Evolutionary conservation across 2,113 vertebrate genomes (phyloP), one percentile per base, ranked within the genome.

Genomic region (Leuciscus idus): DNA sequence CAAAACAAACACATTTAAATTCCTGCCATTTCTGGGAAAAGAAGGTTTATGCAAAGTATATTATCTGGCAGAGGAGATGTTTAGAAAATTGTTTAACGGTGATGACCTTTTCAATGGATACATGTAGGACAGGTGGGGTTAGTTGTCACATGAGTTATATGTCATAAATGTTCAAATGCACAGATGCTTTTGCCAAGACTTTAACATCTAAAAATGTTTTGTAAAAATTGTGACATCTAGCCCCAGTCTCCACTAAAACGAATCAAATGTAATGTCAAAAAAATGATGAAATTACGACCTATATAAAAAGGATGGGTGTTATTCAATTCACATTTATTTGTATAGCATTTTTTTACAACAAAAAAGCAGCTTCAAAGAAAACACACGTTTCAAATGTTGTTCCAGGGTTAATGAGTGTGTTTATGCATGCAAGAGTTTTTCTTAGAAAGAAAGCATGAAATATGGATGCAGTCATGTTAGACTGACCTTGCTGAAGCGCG

Each of bases 401-500:
- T 57, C 6, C 19, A 57, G 55, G 2, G 55, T 26, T 57, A 46
- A 66, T 50, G 36, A 36, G 55, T 52, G 78, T 36, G 36, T 46
- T 50, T 74, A 55, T n/a, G 66, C 28, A 57, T 66, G 59, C 4
- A 11, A n/a, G n/a, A 21, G 77, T 64, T 68, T 26, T 75, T 21
- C 59, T 78, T 23, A 33, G 9, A 62, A 36, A 64, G 70, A 43
- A 73, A 55, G 28, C 28, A 55, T 77, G 28, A 77, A 55, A 77
- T 33, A 77, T 77, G 50, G 46, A 77, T 77, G 48, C 74, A 28
- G 15, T 6, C 48, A 21, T 33, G 50, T 82, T 6, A 61, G 81
- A 26, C 89, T 46, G 90, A 98, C 97, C 96, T 98, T 98, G 94
- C 97, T 98, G 91, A 98, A 98, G 39, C 97, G 95, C 13, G 97